Conservation (phyloP, 2,888 invertebrate species). For the Norana najaformis region DNA sequence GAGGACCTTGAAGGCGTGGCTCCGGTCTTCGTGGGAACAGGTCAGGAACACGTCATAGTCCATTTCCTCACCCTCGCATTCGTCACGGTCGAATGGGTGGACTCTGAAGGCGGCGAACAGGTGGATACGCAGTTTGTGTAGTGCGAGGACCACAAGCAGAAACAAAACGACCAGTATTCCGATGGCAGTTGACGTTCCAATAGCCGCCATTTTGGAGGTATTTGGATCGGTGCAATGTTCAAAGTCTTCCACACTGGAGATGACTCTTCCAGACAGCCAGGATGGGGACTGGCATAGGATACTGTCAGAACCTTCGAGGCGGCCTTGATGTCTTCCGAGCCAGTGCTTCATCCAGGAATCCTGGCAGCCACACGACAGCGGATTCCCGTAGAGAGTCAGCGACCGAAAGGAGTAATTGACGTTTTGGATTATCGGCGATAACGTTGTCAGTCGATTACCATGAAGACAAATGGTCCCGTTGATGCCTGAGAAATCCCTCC, state of each 20-base stretch:
- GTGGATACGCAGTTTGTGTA: conserved; percentile 27
- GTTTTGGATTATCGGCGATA: background rate
- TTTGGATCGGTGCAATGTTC: conserved; percentile 31
- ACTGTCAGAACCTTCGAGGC: conserved; percentile 23
- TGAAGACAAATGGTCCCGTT: background rate
- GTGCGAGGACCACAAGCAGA: background rate
- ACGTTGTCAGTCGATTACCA: conserved; percentile 22
- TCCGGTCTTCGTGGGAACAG: conserved; percentile 45
- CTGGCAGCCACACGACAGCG: conserved; percentile 30
- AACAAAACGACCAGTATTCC: background rate
- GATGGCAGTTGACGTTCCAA: background rate
- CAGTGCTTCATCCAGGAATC: conserved; percentile 31
- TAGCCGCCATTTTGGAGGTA: background rate
- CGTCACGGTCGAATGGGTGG: conserved; percentile 41
- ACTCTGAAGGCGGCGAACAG: conserved; percentile 29
- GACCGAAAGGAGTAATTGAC: background rate
- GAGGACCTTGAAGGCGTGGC: conserved; percentile 34
- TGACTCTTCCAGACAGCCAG: conserved; percentile 20
- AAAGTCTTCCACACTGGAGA: conserved; percentile 26
- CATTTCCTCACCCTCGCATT: conserved; percentile 39
- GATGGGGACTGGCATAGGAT: conserved; percentile 28
- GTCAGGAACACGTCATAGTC: conserved; percentile 48
- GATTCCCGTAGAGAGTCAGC: conserved; percentile 31
- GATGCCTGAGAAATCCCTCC: background rate
- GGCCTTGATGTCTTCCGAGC: conserved; percentile 3